phyloP scores from a whole-genome alignment of 1,140 invertebrate genomes.

The Steinernema khuongi region DNA sequence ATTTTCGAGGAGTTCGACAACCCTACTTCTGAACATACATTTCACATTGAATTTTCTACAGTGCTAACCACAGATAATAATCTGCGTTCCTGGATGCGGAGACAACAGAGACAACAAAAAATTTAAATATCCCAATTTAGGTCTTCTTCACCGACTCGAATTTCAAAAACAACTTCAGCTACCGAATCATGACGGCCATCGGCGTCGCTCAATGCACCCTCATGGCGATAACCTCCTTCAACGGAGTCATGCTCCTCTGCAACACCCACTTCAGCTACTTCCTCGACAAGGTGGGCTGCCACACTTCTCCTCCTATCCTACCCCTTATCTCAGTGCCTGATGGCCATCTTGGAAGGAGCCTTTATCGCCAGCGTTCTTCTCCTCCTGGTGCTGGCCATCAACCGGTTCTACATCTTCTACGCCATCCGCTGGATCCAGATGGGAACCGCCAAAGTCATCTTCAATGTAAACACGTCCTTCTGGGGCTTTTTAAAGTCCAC shows the following conservation, averaged over 20 bases:
- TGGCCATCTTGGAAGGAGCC: background rate
- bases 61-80: too few species aligned
- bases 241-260: background rate
- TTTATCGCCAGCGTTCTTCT: background rate
- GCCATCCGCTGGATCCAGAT: background rate
- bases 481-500: background rate
- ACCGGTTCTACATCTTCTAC: slow-evolving; percentile 8
- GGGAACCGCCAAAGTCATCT: background rate
- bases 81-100: too few species aligned
- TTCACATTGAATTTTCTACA: background rate
- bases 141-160: background rate
- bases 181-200: slow-evolving; percentile 1
- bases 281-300: background rate
- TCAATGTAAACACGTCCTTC: background rate
- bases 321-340: background rate
- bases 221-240: background rate
- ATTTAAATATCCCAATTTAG: background rate
- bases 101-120: too few species aligned
- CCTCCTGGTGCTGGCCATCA: background rate
- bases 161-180: slow-evolving; percentile 10
- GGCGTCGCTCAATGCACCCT: background rate
- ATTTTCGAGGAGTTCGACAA: too few species aligned
- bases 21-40: too few species aligned
- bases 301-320: background rate
- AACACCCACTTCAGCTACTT: background rate